Base-by-base conservation (phyloP, 35 echinoderm and acorn worm genomes). In the Heliocidaris tuberculata region DNA sequence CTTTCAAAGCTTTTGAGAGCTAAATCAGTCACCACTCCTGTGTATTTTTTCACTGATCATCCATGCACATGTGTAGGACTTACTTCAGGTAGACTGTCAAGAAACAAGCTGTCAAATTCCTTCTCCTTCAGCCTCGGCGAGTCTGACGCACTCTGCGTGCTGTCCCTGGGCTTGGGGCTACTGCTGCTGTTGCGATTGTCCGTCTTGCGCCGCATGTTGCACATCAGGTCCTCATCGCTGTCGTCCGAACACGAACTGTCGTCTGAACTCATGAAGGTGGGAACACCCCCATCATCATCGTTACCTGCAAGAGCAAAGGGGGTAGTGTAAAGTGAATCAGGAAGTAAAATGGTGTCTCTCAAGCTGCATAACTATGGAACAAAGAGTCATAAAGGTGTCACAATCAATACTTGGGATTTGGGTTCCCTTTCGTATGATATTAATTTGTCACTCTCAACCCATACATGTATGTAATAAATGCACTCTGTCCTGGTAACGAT, bases 51-150 rank as follows among this genome's bases (percentile, higher is more conserved):
- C 52, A 52, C 42, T 42, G 35, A 42, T 42, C 35, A 42, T 42
- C n/a, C n/a, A n/a, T n/a, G n/a, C n/a, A n/a, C n/a, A 42, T 3
- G 35, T 42, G 35, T 42, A 13, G 24, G 27, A 50, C 95, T 96
- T 30, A 97, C 97, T 91, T 97, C 95, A 48, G 97, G 97, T 88
- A 97, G 60, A 78, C 95, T 96, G 15, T 97, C 97, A 30, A 97
- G 54, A 86, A 96, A 97, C 59, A 96, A 50, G 94, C 92, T 97
- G 52, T 96, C 95, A 88, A 93, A 96, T 48, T 96, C 94, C 32
- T 96, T 92, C 93, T 97, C 97, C 78, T 95, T 97, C 47, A 94
- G 94, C 31, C 94, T 93, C 10, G 96, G 96, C 24, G 94, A 97
- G 52, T 97, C 96, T 12, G 59, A 85, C 7, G 86, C 90, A 47